Evolutionary conservation across 2,888 invertebrate species (phyloP).

Genomic region (Pegoplata infirma): DNA sequence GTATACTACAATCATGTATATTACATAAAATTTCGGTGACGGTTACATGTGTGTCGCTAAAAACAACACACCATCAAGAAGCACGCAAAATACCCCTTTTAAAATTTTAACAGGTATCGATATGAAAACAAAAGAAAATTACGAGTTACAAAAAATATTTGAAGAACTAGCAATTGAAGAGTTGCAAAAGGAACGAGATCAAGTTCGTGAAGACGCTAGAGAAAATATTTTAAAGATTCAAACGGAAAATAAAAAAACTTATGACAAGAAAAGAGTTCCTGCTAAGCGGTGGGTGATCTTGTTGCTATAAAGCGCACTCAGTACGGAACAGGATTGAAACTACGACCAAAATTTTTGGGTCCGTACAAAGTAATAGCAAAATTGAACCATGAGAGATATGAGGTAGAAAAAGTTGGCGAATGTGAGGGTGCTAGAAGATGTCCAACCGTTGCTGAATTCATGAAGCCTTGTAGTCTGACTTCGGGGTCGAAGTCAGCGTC

Average conservation of each 20-base stretch:
- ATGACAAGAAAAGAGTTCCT: constrained; percentile 17
- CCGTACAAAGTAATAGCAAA: constrained; percentile 28
- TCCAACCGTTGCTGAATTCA: constrained; percentile 44
- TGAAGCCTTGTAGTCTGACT: constrained; percentile 50
- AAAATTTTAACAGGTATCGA: background rate
- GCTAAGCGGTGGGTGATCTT: constrained; percentile 27
- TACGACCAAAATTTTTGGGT: constrained; percentile 47
- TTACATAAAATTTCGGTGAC: too few relatives aligned
- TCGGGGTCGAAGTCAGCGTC: constrained; percentile 55
- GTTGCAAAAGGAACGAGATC: background rate
- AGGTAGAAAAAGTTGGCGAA: constrained; percentile 1
- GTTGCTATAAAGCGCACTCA: constrained; percentile 46
- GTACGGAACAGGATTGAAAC: constrained; percentile 36
- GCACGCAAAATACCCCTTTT: background rate
- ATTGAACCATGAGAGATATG: background rate
- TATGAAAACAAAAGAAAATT: background rate
- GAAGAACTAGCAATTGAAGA: background rate
- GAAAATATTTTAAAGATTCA: background rate
- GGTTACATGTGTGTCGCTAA: too few relatives aligned
- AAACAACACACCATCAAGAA: background rate
- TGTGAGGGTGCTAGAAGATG: constrained; percentile 36
- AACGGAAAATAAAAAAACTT: constrained; percentile 23
- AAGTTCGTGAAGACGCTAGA: background rate
- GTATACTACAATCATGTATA: too few relatives aligned
- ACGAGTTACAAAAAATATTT: background rate